Conservation (phyloP, 2,888 invertebrate genomes). For the Altica lythri region DNA sequence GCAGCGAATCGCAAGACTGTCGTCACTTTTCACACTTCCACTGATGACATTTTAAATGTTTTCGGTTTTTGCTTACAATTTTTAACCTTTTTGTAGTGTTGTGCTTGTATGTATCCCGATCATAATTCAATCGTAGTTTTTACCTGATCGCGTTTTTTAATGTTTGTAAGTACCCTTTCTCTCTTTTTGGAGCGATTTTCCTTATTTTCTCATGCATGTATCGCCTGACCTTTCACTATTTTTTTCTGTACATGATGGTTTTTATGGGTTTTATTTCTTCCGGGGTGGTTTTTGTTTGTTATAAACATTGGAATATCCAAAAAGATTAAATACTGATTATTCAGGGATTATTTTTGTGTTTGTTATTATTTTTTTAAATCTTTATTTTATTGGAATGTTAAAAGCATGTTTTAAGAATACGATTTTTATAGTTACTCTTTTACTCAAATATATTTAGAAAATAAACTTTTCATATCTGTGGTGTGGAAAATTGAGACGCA, state of each 20-base stretch:
- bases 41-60: slow-evolving; percentile 24
- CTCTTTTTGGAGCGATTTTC: slow-evolving; percentile 13
- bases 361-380: too few species aligned
- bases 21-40: slow-evolving; percentile 23
- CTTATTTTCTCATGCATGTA: slow-evolving; percentile 13
- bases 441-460: neutral
- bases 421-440: too few species aligned
- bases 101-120: slow-evolving; percentile 23
- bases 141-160: slow-evolving; percentile 29
- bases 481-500: too few species aligned
- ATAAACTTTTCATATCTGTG: too few species aligned
- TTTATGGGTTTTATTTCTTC: slow-evolving; percentile 14
- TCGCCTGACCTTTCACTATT: slow-evolving; percentile 21
- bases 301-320: too few species aligned
- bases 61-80: slow-evolving; percentile 35
- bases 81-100: slow-evolving; percentile 26
- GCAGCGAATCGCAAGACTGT: slow-evolving; percentile 37
- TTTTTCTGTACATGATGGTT: slow-evolving; percentile 20
- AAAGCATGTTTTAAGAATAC: too few species aligned
- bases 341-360: neutral
- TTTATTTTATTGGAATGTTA: too few species aligned
- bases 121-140: slow-evolving; percentile 21
- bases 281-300: neutral
- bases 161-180: slow-evolving; percentile 31
- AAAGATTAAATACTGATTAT: too few species aligned